Conservation (phyloP, 2,888 invertebrate species). For the Ormyrus labotus region DNA sequence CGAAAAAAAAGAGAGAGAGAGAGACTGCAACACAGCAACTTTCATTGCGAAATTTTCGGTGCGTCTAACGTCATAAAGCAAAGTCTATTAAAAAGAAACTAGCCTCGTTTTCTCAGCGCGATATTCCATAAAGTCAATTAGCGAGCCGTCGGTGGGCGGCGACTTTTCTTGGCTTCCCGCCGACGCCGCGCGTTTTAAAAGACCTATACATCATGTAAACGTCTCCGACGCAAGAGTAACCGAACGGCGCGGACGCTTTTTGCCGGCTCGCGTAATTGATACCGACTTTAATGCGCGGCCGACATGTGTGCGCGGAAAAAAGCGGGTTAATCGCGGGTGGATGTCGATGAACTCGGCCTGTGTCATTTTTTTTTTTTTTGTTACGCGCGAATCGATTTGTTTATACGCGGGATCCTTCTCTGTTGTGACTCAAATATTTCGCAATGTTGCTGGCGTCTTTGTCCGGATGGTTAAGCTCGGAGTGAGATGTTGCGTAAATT, state of each 20-base stretch:
- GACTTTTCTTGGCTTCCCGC: constrained; percentile 44
- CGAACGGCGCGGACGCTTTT: not conserved
- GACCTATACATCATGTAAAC: not conserved
- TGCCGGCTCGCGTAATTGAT: constrained; percentile 14
- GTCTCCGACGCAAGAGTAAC: not conserved
- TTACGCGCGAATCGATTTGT: constrained; percentile 36
- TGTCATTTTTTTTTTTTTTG: constrained; percentile 1
- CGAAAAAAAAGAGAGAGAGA: no score
- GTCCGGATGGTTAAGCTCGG: no score
- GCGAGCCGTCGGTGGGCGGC: not conserved
- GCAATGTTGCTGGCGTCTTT: not conserved
- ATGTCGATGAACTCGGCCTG: not conserved
- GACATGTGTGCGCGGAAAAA: not conserved
- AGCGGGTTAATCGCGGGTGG: not conserved
- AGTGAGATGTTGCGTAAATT: no score
- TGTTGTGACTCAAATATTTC: not conserved
- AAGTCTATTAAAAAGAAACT: not conserved
- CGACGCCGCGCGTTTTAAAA: not conserved
- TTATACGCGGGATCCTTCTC: not conserved
- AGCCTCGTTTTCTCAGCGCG: not conserved
- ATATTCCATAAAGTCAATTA: constrained; percentile 41
- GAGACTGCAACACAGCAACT: no score
- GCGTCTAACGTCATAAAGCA: no score
- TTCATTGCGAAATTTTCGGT: no score
- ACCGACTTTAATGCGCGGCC: constrained; percentile 17